phyloP scores from a whole-genome alignment of 2,797 vertebrate species.

The Coendou prehensilis region DNA sequence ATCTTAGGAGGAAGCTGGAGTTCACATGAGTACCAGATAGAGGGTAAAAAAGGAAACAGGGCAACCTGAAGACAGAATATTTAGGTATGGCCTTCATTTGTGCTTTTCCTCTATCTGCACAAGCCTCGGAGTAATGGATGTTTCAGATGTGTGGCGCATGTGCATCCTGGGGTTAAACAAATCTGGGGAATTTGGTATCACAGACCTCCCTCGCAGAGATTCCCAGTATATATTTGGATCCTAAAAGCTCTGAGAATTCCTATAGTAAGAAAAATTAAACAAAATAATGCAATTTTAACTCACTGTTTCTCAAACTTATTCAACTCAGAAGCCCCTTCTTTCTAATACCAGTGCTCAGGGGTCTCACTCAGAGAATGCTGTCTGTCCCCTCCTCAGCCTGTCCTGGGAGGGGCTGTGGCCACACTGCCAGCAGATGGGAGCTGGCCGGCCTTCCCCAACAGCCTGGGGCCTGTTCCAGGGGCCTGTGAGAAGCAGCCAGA shows the following conservation, averaged over 20 bases:
- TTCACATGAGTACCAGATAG: neutral
- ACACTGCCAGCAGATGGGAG: neutral
- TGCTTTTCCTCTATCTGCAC: neutral
- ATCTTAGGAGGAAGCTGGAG: neutral
- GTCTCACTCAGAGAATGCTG: neutral
- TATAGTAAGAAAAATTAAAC: neutral
- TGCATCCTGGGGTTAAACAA: neutral
- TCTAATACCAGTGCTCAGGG: neutral
- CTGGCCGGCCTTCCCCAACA: neutral
- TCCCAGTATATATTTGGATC: neutral
- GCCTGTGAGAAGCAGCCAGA: constrained; percentile 33
- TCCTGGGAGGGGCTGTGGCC: neutral
- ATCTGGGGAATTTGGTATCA: neutral
- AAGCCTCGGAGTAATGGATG: neutral
- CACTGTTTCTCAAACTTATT: neutral
- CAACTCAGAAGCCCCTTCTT: neutral
- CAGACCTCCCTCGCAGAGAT: neutral
- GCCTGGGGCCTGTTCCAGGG: constrained; percentile 62
- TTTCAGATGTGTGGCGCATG: neutral
- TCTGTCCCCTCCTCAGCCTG: neutral
- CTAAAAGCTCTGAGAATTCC: neutral
- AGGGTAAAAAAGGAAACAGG: neutral
- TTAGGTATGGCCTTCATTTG: neutral
- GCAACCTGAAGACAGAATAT: neutral
- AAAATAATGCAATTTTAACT: neutral